Conservation (phyloP, 2,797 vertebrate species). For the Molothrus aeneus region DNA sequence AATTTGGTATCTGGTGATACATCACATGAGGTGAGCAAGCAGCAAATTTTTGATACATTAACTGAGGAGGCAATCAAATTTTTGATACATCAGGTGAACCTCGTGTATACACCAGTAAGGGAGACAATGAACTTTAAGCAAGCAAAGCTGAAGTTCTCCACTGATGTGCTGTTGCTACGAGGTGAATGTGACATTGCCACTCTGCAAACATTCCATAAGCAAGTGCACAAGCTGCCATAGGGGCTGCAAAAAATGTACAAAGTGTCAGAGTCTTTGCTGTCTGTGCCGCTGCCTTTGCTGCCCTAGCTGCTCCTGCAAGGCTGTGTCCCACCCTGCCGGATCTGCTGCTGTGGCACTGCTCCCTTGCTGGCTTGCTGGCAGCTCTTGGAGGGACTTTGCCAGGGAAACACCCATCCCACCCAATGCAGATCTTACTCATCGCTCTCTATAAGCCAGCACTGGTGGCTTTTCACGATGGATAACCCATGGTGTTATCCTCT, state of each 20-base stretch:
- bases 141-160: not conserved
- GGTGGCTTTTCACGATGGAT: not conserved
- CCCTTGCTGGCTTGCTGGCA: not conserved
- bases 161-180: rapidly evolving
- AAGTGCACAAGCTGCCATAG: rapidly evolving
- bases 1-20: not conserved
- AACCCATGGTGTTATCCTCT: not conserved
- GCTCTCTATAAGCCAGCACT: rapidly evolving
- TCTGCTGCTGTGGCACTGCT: rapidly evolving
- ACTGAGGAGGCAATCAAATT: too few species aligned
- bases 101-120: rapidly evolving
- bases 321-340: not conserved
- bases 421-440: rapidly evolving
- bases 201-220: not conserved
- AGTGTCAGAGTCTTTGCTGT: rapidly evolving
- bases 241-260: not conserved
- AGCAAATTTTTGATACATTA: not conserved
- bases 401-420: not conserved
- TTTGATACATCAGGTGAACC: too few species aligned
- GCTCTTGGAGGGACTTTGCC: rapidly evolving
- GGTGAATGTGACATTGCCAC: not conserved
- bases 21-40: not conserved
- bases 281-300: not conserved
- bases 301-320: not conserved
- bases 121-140: not conserved